Evolutionary conservation across 1,140 invertebrate genomes (phyloP).

Genomic region (Himalopsyche phryganea): DNA sequence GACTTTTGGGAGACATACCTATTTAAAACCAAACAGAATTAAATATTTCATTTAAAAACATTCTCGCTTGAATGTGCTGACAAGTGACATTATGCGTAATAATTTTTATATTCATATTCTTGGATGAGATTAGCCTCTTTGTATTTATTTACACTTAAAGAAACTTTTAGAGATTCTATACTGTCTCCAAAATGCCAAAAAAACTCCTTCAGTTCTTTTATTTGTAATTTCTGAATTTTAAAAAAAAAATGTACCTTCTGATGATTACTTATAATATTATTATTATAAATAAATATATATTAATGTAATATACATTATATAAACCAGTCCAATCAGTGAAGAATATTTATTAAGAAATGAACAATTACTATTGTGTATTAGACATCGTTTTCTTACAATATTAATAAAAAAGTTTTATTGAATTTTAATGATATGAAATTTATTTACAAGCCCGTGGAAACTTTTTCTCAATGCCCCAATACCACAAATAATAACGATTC

Average conservation of each 20-base stretch:
- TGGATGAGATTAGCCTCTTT: no score
- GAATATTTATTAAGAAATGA: neutral
- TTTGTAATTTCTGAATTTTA: neutral
- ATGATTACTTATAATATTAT: neutral
- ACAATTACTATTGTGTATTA: slow-evolving; percentile 11
- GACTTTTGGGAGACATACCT: no score
- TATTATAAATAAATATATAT: neutral
- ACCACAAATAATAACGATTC: no score
- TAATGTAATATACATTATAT: neutral
- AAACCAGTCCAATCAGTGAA: neutral
- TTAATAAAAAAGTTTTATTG: slow-evolving; percentile 21
- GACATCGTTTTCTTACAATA: slow-evolving; percentile 17
- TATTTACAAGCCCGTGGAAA: no score
- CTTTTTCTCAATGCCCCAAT: no score
- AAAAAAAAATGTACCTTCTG: neutral
- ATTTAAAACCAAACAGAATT: no score
- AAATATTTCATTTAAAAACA: no score
- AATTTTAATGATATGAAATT: slow-evolving; percentile 5
- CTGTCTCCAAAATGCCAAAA: neutral
- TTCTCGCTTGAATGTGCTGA: no score
- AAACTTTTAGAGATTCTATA: neutral
- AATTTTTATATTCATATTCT: no score
- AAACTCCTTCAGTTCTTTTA: neutral
- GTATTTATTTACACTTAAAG: no score
- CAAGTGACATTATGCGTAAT: no score